phyloP scores from a whole-genome alignment of 2,113 vertebrate species.

The Polyodon spathula region DNA sequence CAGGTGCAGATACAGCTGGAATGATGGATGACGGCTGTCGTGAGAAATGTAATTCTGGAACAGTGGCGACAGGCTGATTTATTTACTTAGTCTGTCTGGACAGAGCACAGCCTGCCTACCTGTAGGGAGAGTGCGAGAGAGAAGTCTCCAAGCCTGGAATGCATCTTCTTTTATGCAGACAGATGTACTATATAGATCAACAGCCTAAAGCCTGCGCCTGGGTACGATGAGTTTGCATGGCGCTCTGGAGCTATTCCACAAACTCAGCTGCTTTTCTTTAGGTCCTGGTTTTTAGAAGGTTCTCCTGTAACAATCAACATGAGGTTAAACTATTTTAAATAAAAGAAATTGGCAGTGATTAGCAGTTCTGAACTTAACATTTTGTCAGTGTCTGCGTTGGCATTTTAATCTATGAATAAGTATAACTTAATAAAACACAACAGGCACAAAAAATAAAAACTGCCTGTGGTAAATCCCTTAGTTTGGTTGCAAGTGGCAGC shows the following conservation, averaged over 20 bases:
- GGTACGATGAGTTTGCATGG: not conserved
- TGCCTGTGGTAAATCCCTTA: too few relatives aligned
- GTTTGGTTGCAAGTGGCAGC: too few relatives aligned
- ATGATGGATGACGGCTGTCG: slow-evolving; percentile 35
- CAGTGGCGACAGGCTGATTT: slow-evolving; percentile 26
- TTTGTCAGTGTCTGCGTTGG: too few relatives aligned
- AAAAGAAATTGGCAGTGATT: too few relatives aligned
- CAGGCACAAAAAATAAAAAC: too few relatives aligned
- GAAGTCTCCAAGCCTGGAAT: not conserved
- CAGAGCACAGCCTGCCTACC: not conserved
- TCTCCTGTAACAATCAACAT: too few relatives aligned
- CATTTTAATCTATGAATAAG: too few relatives aligned
- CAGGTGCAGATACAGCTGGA: not conserved
- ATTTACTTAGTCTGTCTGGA: slow-evolving; percentile 23
- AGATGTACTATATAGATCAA: not conserved
- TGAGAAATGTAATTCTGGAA: slow-evolving; percentile 22
- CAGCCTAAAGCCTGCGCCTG: not conserved
- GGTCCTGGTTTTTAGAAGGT: too few relatives aligned
- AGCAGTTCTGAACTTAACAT: too few relatives aligned
- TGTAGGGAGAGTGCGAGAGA: not conserved
- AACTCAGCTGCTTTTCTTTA: too few relatives aligned
- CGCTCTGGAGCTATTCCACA: not conserved
- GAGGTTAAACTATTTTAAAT: too few relatives aligned
- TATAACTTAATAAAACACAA: too few relatives aligned
- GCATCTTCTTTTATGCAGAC: not conserved